These are phyloP conservation scores for Platycercus adscitus DNA, from an alignment of 2,113 vertebrate species.

Conservation along the genomic window DNA sequence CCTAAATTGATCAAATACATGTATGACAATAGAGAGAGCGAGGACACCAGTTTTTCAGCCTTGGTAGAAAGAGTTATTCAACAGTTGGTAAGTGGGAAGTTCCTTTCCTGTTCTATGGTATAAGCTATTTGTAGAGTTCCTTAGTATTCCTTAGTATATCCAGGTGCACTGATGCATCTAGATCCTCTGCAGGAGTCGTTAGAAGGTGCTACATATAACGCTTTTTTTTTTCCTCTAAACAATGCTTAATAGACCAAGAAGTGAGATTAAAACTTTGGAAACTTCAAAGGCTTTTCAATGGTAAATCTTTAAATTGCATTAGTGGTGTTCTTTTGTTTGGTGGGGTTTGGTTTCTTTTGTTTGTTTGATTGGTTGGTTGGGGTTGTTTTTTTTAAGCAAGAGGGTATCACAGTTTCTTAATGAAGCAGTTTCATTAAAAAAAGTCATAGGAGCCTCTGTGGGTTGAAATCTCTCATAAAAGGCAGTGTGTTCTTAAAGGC, in stretches of 20 bases:
- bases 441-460: not conserved
- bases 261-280: not conserved
- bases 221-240: not conserved
- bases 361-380: not conserved
- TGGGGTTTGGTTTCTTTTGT: not conserved
- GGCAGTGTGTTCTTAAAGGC: not conserved
- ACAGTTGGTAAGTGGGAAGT: slow-evolving; percentile 87
- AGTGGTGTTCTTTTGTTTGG: not conserved
- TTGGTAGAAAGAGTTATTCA: slow-evolving; percentile 93
- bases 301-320: not conserved
- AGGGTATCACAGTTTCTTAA: not conserved
- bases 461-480: not conserved
- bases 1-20: slow-evolving; percentile 96
- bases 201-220: not conserved
- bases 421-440: not conserved
- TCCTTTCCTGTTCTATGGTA: not conserved
- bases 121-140: not conserved
- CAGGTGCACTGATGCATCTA: not conserved
- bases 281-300: not conserved
- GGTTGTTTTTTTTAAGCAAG: not conserved
- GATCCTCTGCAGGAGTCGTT: not conserved
- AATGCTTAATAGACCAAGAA: slow-evolving; percentile 11
- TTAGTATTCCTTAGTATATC: not conserved
- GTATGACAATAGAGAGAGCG: slow-evolving; percentile 90
- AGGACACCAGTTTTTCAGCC: slow-evolving; percentile 86